Evolutionary conservation across 2,797 vertebrate genomes (phyloP).

Genomic region (Oreortyx pictus): DNA sequence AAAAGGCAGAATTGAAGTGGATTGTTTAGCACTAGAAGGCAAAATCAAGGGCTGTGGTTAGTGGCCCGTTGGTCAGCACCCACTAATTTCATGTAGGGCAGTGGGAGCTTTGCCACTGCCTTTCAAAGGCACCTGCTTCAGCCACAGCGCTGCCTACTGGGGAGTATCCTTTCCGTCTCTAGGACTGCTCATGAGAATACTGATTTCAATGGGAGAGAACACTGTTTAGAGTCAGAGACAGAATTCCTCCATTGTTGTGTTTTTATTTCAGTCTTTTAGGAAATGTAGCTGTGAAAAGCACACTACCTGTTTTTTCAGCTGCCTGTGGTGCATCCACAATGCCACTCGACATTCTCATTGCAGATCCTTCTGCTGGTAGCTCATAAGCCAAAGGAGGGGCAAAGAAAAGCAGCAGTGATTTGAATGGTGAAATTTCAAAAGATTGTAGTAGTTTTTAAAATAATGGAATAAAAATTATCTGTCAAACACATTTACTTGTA

Average conservation of each 20-base stretch:
- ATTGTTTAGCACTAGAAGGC: not conserved
- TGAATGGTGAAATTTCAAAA: not conserved
- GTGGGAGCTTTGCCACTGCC: not conserved
- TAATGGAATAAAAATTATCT: not conserved
- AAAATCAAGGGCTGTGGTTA: not conserved
- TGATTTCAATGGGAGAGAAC: fast-evolving
- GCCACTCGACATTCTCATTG: not conserved
- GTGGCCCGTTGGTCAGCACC: not conserved
- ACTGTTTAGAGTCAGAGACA: not conserved
- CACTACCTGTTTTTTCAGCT: constrained; percentile 44
- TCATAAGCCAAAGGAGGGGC: constrained; percentile 6
- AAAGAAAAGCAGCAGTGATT: not conserved
- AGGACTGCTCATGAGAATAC: not conserved
- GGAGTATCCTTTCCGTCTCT: not conserved
- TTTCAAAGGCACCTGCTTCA: not conserved
- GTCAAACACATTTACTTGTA: not conserved
- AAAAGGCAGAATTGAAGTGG: not conserved
- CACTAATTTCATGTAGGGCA: fast-evolving
- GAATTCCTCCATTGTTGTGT: not conserved
- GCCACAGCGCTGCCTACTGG: not conserved
- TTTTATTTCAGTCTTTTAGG: not conserved
- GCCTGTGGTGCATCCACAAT: constrained; percentile 16
- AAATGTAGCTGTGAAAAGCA: constrained; percentile 29
- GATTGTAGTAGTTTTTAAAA: not conserved
- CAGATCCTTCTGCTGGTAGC: constrained; percentile 33